Conservation (phyloP, 2,797 vertebrate genomes). For the Emydoidea blandingii region DNA sequence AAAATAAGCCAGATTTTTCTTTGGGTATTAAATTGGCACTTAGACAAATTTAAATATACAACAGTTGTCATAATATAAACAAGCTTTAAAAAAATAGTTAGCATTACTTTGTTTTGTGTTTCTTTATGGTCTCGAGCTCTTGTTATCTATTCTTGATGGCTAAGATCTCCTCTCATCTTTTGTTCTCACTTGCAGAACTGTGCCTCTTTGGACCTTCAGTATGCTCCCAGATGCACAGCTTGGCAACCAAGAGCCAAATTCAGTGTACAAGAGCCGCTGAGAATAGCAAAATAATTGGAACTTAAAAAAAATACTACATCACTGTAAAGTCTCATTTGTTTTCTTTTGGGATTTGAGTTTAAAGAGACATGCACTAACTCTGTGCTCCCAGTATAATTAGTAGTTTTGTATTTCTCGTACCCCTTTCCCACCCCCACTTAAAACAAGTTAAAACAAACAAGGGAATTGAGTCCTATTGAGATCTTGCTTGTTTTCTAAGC, state of each 20-base stretch:
- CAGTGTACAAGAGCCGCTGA: neutral
- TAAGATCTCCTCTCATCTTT: neutral
- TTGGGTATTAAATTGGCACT: neutral
- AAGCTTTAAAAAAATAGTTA: neutral
- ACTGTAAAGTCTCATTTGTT: neutral
- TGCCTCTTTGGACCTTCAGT: neutral
- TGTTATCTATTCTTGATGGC: neutral
- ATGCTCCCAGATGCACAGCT: rapidly evolving
- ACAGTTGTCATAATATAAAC: rapidly evolving
- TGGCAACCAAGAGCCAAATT: rapidly evolving
- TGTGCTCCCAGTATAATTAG: neutral
- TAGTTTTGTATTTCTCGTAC: neutral
- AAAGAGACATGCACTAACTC: neutral
- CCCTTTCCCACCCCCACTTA: neutral
- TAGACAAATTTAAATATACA: neutral
- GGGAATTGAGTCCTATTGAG: neutral
- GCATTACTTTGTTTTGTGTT: neutral
- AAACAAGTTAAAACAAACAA: neutral
- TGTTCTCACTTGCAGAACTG: rapidly evolving
- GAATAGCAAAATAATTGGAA: rapidly evolving
- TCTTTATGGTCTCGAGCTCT: neutral
- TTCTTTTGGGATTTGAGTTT: neutral
- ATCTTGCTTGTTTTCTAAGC: neutral
- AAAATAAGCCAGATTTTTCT: neutral
- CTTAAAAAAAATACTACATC: neutral